Evolutionary conservation across 2,113 vertebrate genomes (phyloP).

Genomic region (Oxyura jamaicensis): DNA sequence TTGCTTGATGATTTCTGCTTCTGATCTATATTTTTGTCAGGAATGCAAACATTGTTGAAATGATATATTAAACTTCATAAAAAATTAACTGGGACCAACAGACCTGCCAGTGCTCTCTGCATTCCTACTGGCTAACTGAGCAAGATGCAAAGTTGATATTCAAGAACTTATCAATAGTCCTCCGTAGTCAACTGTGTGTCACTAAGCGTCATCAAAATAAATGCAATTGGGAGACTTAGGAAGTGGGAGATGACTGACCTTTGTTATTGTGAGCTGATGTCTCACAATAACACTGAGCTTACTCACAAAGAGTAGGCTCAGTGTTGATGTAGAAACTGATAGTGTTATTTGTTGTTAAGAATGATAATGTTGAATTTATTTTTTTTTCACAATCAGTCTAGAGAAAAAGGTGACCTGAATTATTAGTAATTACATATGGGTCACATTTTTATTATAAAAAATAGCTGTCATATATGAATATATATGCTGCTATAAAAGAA

Average conservation of each 20-base stretch:
- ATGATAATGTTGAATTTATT: neutral
- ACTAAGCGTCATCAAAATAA: neutral
- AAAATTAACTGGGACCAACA: neutral
- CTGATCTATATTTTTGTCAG: neutral
- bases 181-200: neutral
- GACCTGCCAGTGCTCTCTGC: neutral
- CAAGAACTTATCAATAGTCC: neutral
- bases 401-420: neutral
- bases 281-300: too few species aligned
- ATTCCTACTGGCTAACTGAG: neutral
- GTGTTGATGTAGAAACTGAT: neutral
- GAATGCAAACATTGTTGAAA: neutral
- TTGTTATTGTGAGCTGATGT: neutral
- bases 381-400: neutral
- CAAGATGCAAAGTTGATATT: neutral
- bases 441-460: neutral
- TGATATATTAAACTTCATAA: neutral
- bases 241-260: neutral
- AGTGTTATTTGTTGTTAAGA: constrained; percentile 18
- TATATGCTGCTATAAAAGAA: neutral
- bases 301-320: neutral
- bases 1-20: neutral
- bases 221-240: neutral
- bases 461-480: neutral
- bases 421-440: neutral